phyloP scores from a whole-genome alignment of 2,113 vertebrate genomes.

The Lepisosteus oculatus region DNA sequence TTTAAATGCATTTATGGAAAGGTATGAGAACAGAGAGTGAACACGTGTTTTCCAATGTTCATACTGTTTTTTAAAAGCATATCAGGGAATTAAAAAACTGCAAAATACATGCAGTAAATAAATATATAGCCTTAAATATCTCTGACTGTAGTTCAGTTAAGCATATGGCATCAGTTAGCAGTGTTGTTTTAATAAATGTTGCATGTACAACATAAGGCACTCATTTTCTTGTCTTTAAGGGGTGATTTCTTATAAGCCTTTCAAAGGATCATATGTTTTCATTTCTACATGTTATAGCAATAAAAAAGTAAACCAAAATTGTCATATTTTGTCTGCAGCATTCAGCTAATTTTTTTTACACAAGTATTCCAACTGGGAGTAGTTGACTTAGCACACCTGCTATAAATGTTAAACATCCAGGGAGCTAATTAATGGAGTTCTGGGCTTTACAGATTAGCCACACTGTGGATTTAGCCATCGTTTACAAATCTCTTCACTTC shows the following conservation, averaged over 20 bases:
- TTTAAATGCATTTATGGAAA: no score
- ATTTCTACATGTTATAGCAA: background rate
- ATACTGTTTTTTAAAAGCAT: background rate
- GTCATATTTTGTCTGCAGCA: constrained; percentile 6
- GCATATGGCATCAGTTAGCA: background rate
- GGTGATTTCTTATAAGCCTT: background rate
- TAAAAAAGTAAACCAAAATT: background rate
- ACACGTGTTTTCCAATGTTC: no score
- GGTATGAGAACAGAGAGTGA: no score
- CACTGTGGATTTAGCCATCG: background rate
- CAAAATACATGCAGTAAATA: background rate
- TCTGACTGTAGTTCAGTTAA: background rate
- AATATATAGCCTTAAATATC: background rate
- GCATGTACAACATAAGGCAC: background rate
- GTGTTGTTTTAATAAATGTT: background rate
- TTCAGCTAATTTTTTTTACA: background rate
- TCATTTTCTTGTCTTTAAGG: constrained; percentile 4
- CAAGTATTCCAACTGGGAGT: constrained; percentile 6
- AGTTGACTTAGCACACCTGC: constrained; percentile 17
- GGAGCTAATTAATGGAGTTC: constrained; percentile 23
- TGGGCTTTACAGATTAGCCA: constrained; percentile 12
- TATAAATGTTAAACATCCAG: constrained; percentile 15
- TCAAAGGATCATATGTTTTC: background rate
- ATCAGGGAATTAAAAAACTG: background rate
- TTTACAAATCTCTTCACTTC: background rate